Conservation (phyloP, 2,113 vertebrate species). For the Sclerurus mexicanus region DNA sequence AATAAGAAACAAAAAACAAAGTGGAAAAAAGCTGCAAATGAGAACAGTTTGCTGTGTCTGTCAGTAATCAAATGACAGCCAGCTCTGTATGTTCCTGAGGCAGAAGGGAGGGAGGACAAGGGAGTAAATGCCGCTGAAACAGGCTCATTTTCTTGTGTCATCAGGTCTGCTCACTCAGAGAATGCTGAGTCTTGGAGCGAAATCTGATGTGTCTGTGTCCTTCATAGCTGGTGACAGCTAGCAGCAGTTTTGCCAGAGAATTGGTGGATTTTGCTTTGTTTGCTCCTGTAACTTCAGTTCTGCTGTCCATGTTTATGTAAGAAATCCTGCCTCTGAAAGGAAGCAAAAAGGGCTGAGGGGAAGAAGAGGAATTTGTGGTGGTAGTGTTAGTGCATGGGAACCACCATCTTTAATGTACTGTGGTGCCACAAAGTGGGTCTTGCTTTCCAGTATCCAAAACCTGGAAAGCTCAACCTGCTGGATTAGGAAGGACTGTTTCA, state of each 20-base stretch:
- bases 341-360: background rate
- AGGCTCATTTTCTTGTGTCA: background rate
- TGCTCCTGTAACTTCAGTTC: background rate
- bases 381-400: background rate
- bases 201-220: background rate
- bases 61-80: background rate
- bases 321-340: background rate
- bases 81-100: background rate
- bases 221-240: background rate
- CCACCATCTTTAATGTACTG: accelerated
- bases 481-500: background rate
- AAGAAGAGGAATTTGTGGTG: background rate
- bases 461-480: background rate
- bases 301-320: background rate
- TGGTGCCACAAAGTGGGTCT: background rate
- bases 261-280: background rate
- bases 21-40: constrained; percentile 50
- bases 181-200: background rate
- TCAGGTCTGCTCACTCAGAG: background rate
- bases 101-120: background rate
- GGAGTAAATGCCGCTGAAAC: background rate
- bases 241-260: background rate
- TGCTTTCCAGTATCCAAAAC: background rate
- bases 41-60: constrained; percentile 55
- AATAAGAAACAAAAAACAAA: constrained; percentile 46